Evolutionary conservation across 1,140 invertebrate species (phyloP).

Genomic region (Bathynomus jamesi): DNA sequence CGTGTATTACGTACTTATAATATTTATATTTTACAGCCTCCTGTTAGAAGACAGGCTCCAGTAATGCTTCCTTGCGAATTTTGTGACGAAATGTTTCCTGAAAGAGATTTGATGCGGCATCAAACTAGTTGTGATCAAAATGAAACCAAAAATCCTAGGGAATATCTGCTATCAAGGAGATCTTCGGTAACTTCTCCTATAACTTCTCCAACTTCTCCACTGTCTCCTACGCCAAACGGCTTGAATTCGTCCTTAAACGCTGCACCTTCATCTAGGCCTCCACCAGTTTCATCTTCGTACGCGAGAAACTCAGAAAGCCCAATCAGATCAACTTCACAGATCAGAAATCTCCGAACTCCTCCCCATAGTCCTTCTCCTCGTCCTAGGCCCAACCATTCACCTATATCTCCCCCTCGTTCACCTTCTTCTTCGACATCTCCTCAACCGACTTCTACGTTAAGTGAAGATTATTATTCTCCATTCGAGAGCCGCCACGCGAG

Average conservation of each 20-base stretch:
- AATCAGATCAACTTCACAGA: not conserved
- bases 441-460: not conserved
- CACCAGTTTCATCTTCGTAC: not conserved
- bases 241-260: not conserved
- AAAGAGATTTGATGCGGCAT: slow-evolving; percentile 34
- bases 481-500: not conserved
- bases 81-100: slow-evolving; percentile 34
- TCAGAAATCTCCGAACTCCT: not conserved
- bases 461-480: not conserved
- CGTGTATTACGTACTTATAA: no score
- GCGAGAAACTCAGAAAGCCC: not conserved
- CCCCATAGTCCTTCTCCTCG: not conserved
- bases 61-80: slow-evolving; percentile 36
- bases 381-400: slow-evolving; percentile 5
- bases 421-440: slow-evolving; percentile 9
- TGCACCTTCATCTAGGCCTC: not conserved
- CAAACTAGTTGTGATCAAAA: slow-evolving; percentile 36
- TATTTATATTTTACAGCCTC: slow-evolving; percentile 8
- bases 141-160: slow-evolving; percentile 29
- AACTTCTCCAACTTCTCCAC: not conserved
- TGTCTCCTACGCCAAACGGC: not conserved
- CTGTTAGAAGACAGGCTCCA: slow-evolving; percentile 27
- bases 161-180: slow-evolving; percentile 17
- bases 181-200: slow-evolving; percentile 10
- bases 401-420: not conserved